Conservation (phyloP, 2,113 vertebrate species). For the Hippocampus comes region DNA sequence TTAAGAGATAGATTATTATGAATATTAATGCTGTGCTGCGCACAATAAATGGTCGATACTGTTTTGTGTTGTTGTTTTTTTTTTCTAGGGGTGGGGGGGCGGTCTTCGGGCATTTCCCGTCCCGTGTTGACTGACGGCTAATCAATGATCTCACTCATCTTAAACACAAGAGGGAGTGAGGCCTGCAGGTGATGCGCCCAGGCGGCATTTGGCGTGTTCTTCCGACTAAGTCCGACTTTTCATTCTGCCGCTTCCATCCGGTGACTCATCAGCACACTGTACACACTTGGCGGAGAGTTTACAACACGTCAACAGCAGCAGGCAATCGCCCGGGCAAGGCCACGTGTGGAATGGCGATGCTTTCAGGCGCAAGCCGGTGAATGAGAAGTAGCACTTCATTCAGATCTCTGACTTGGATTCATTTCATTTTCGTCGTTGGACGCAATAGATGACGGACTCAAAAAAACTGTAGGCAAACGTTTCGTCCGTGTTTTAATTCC, state of each 20-base stretch:
- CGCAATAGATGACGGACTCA: too few relatives aligned
- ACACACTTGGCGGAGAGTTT: background rate
- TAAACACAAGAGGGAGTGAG: conserved; percentile 37
- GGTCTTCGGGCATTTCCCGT: conserved; percentile 19
- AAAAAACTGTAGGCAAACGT: too few relatives aligned
- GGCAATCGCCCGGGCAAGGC: background rate
- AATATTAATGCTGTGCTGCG: conserved; percentile 37
- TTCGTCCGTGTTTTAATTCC: too few relatives aligned
- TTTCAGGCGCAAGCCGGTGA: background rate
- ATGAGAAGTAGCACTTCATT: background rate
- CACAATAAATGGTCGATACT: conserved; percentile 45
- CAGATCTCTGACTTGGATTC: too few relatives aligned
- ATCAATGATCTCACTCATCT: conserved; percentile 49
- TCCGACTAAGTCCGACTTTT: background rate
- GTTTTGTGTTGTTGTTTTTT: conserved; percentile 7
- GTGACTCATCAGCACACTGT: background rate
- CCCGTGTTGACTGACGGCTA: conserved; percentile 26
- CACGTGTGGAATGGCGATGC: background rate
- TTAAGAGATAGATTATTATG: conserved; percentile 44
- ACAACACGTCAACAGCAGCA: background rate
- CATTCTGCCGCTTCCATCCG: background rate
- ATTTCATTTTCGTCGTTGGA: too few relatives aligned
- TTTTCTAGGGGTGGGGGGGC: background rate
- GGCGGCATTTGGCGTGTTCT: conserved; percentile 3
- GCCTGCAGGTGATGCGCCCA: conserved; percentile 22